Evolutionary conservation across 1,140 invertebrate species (phyloP), one percentile per base, ranked within the genome.

Genomic region (Cherax quadricarinatus): DNA sequence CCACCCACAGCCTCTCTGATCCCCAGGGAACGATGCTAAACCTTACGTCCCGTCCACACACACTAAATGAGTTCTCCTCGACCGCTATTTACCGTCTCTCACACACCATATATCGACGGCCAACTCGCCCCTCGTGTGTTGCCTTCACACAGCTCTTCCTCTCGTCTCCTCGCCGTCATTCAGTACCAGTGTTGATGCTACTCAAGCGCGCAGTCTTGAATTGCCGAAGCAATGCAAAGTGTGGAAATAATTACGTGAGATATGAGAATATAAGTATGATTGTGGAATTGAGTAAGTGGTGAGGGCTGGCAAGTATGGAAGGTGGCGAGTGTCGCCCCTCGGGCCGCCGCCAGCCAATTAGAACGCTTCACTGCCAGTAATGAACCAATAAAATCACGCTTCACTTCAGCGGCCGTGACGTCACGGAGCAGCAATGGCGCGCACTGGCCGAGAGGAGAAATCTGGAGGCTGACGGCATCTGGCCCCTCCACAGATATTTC

Each of bases 271-370:
- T 90, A 90, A 78, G 80, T 75, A 78, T 48, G 70, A 9, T 30
- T 57, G 24, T 99, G 96, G 12, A 98, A 98, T 94, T 98, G 97
- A 94, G 99, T 99, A 78, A 98, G 98, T 85, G 98, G 98, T 41
- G 98, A 99, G 96, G 99, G 98, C 96, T 99, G 99, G 95, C 99
- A 99, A 96, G 98, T 96, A 89, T 92, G 41, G 94, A 92, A 91
- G 95, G 60, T 75, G 24, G 75, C 41, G 60, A 94, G 66, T 95
- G 89, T 93, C 18, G 94, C 94, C 30, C 94, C 94, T 91, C 94
- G 94, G 41, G 93, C 94, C 91, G 94, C 93, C 91, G 94, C 94
- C 75, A 93, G 92, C 92, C 92, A 93, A 90, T 93, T 90, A 93
- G 83, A 90, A 93, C 92, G 88, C 92, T 18, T 87, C 88, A 75